Base-by-base conservation (phyloP, 1,140 invertebrate genomes). In the Micrasema longulum region DNA sequence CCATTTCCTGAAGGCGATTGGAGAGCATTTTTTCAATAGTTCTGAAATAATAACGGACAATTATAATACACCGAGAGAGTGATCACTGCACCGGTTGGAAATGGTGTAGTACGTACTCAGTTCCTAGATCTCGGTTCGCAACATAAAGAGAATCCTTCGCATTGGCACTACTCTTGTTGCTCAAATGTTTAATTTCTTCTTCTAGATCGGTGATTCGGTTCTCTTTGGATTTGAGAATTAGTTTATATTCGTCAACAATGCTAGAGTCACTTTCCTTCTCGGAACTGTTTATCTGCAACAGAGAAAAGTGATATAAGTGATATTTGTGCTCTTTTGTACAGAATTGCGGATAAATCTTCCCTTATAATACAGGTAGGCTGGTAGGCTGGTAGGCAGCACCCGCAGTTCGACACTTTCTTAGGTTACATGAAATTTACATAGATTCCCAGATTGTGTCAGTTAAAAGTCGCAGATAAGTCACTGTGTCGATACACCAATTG, bases 1-100 rank as follows among this genome's bases (percentile, higher is more conserved):
- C 89, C 68, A 93, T 78, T 75, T 92, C 91, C 77, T 92, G 89
- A 23, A 93, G 79, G 3, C 91, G 84, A 31, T 83, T 86, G 12
- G 88, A 89, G 16, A 92, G 78, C 31, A 91, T 77, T 64, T 87
- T 79, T 74, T 84, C 82, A 10, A 85, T 78, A 73, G 84, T 83
- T 38, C 84, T 85, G 69, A 76, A 84, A 84, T 36, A 31, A 7
- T 4, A 41, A 50, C n/a, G 20, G 1, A 41, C 38, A 1, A n/a
- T n/a, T n/a, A n/a, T n/a, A n/a, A n/a, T 14, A 45, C 43, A 14
- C 12, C n/a, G n/a, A 45, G 41, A 0, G 1, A n/a, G n/a, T 45
- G 43, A 45, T 14, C 5, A 14, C 5, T 45, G 4, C 43, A 45
- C 43, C 43, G 4, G n/a, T 45, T 45, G 10, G 5, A 45, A 9